These are phyloP conservation scores for Pelecanoides urinatrix DNA, from an alignment of 2,113 vertebrate genomes.

Conservation along the genomic window DNA sequence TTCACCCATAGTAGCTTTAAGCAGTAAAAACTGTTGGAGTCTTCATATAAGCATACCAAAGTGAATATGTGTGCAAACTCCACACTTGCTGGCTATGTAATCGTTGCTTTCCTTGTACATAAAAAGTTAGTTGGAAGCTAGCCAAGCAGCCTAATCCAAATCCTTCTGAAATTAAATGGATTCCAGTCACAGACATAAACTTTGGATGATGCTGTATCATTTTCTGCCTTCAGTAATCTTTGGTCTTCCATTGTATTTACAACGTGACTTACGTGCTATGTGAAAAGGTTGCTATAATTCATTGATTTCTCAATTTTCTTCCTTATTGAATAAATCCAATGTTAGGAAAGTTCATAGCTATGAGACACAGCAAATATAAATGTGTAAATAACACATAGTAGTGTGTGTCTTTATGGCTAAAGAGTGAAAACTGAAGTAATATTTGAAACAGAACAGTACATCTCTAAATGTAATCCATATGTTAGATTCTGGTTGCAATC, in stretches of 20 bases:
- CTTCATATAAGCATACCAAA: neutral
- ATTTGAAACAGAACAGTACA: neutral
- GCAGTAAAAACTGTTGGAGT: neutral
- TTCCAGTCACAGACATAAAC: neutral
- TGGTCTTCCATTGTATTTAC: neutral
- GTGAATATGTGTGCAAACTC: neutral
- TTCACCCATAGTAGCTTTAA: neutral
- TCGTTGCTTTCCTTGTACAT: neutral
- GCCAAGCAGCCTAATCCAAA: neutral
- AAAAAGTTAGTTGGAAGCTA: neutral
- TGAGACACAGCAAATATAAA: neutral
- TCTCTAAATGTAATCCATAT: neutral
- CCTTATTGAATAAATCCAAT: neutral
- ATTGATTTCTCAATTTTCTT: neutral
- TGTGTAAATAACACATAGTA: neutral
- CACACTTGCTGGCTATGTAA: neutral
- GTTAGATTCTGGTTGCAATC: neutral
- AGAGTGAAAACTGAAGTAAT: neutral
- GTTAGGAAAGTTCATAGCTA: neutral
- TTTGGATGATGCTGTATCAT: neutral
- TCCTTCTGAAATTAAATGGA: neutral
- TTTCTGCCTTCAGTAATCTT: neutral
- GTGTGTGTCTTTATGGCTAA: neutral
- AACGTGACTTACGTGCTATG: accelerated
- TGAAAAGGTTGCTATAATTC: neutral